A percentile compares a stretch with the other conserved stretches of the same genome.
Evolutionary conservation across 1,140 invertebrate species (phyloP).

Genomic region (Solenopsis invicta): DNA sequence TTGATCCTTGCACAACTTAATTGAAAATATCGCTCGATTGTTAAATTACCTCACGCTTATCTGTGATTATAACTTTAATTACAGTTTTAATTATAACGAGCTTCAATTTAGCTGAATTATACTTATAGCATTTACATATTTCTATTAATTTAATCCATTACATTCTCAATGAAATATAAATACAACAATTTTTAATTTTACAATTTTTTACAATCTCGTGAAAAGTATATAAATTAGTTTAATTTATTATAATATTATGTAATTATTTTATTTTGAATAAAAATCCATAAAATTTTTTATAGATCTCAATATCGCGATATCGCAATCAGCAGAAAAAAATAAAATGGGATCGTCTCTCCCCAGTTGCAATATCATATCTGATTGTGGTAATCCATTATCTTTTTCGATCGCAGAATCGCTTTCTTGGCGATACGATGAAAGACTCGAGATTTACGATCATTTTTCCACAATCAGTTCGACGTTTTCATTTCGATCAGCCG

Average conservation of each 20-base stretch:
- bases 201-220: background rate
- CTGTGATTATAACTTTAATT: conserved; percentile 51
- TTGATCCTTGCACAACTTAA: conserved; percentile 42
- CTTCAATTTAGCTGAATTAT: conserved; percentile 48
- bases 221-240: background rate
- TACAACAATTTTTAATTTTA: background rate
- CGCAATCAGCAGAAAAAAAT: background rate
- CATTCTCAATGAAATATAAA: conserved; percentile 24
- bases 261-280: background rate
- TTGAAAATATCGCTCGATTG: conserved; percentile 54
- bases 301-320: background rate
- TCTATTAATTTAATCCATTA: conserved; percentile 40
- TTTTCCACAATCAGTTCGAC: conserved; percentile 52
- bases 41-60: conserved; percentile 46
- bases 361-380: background rate
- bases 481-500: conserved; percentile 67
- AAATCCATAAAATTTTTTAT: conserved; percentile 28
- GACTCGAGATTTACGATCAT: conserved; percentile 47
- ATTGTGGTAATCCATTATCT: conserved; percentile 20
- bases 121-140: conserved; percentile 45
- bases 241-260: background rate
- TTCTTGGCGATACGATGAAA: conserved; percentile 12
- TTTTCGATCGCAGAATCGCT: background rate
- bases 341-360: background rate
- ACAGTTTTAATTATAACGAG: conserved; percentile 58